These are phyloP conservation scores for Paguma larvata DNA, from an alignment of 2,797 vertebrate species.

Conservation along the genomic window DNA sequence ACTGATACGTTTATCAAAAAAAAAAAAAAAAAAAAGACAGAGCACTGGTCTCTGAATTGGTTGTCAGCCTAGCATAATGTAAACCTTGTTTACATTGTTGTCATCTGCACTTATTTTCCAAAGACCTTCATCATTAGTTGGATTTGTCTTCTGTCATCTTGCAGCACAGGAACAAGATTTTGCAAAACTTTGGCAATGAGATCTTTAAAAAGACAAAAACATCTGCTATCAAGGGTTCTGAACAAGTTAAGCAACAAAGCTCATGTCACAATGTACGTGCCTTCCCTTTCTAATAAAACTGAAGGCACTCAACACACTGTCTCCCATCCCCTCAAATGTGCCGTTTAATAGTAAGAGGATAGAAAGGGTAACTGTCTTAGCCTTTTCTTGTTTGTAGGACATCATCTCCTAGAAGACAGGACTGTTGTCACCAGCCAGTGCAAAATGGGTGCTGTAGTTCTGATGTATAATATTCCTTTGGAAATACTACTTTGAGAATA, in stretches of 20 bases:
- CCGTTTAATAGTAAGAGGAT: not conserved
- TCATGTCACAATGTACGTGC: not conserved
- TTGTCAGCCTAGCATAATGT: not conserved
- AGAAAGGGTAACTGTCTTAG: not conserved
- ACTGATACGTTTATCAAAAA: not conserved
- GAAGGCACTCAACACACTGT: not conserved
- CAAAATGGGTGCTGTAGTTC: not conserved
- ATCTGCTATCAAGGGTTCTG: not conserved
- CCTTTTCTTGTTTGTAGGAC: slow-evolving; percentile 24
- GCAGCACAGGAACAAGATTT: not conserved
- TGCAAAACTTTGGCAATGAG: not conserved
- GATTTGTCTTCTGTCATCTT: not conserved
- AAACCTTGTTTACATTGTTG: not conserved
- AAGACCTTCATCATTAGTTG: not conserved
- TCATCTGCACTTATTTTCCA: not conserved
- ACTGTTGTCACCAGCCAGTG: not conserved
- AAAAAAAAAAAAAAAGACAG: not conserved
- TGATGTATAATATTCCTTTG: not conserved
- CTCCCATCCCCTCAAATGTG: not conserved
- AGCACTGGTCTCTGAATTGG: not conserved
- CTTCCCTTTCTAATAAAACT: not conserved
- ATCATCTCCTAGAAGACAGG: not conserved
- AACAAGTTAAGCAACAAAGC: not conserved
- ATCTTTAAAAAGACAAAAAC: not conserved
- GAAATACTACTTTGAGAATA: not conserved